These are phyloP conservation scores for Agriopis aurantiaria DNA, from an alignment of 2,888 invertebrate species.

Conservation along the genomic window DNA sequence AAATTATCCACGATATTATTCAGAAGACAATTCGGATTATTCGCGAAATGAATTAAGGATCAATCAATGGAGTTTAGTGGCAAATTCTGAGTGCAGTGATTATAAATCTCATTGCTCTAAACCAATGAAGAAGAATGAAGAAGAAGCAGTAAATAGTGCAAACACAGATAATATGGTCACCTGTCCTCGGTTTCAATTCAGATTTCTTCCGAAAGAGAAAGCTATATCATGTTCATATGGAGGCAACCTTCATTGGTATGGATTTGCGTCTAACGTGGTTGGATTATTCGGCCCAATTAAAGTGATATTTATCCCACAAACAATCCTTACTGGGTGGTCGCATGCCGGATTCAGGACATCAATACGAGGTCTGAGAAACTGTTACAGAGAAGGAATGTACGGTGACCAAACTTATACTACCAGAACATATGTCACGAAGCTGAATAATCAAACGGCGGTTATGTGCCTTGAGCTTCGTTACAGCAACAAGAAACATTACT, in stretches of 20 bases:
- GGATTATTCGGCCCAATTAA: neutral
- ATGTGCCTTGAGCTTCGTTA: neutral
- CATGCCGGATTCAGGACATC: neutral
- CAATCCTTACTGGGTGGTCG: neutral
- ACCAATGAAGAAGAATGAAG: neutral
- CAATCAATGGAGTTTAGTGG: neutral
- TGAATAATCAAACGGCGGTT: neutral
- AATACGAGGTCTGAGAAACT: neutral
- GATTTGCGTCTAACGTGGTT: neutral
- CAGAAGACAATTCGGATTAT: neutral
- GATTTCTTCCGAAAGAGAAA: neutral
- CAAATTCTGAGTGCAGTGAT: neutral
- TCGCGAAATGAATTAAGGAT: neutral
- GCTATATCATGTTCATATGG: neutral
- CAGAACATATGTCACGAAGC: neutral
- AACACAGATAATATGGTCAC: neutral
- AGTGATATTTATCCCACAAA: neutral
- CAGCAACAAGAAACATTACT: neutral
- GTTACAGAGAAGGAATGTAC: neutral
- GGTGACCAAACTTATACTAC: neutral
- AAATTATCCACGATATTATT: neutral
- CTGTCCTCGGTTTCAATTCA: neutral
- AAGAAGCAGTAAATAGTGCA: neutral
- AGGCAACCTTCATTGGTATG: neutral
- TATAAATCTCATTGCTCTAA: neutral